Percentiles rank a stretch among this genome's conserved stretches.
phyloP scores from a whole-genome alignment of 2,797 vertebrate genomes.

The Poecilia picta region DNA sequence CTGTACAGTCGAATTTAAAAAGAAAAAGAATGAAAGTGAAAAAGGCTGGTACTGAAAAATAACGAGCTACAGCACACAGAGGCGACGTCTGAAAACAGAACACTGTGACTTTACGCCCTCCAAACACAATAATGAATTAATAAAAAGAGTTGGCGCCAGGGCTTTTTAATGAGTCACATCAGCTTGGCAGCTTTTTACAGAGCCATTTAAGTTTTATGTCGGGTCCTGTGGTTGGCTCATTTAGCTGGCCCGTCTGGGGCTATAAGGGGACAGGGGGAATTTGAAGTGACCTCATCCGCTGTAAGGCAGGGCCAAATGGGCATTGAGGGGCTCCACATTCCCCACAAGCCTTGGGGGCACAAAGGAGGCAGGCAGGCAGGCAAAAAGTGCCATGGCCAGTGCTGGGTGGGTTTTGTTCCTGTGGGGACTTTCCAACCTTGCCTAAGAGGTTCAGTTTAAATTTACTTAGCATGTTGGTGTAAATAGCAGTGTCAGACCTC shows the following conservation, averaged over 20 bases:
- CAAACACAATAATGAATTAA: conserved; percentile 84
- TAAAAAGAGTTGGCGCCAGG: conserved; percentile 82
- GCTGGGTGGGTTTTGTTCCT: conserved; percentile 58
- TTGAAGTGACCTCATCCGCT: conserved; percentile 83
- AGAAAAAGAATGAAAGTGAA: conserved; percentile 13
- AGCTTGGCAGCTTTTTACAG: conserved; percentile 77
- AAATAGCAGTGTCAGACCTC: conserved; percentile 59
- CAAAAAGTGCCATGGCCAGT: conserved; percentile 62
- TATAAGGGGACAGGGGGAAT: conserved; percentile 81
- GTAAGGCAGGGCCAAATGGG: conserved; percentile 79
- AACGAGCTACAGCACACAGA: conserved; percentile 27
- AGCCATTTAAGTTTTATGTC: conserved; percentile 81
- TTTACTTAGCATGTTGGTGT: conserved; percentile 57
- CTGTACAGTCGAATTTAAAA: background rate
- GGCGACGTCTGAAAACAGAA: conserved; percentile 59
- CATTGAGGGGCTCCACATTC: conserved; percentile 75
- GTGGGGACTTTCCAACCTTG: conserved; percentile 79
- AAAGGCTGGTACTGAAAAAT: conserved; percentile 14
- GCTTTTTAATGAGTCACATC: conserved; percentile 86
- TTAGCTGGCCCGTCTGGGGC: conserved; percentile 76
- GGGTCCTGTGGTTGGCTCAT: conserved; percentile 74
- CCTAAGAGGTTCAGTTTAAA: conserved; percentile 60
- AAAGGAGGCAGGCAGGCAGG: conserved; percentile 72
- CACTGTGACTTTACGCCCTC: conserved; percentile 56
- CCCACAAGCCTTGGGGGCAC: conserved; percentile 78